These are phyloP conservation scores for Smithornis capensis DNA, from an alignment of 2,113 vertebrate genomes.

Conservation along the genomic window DNA sequence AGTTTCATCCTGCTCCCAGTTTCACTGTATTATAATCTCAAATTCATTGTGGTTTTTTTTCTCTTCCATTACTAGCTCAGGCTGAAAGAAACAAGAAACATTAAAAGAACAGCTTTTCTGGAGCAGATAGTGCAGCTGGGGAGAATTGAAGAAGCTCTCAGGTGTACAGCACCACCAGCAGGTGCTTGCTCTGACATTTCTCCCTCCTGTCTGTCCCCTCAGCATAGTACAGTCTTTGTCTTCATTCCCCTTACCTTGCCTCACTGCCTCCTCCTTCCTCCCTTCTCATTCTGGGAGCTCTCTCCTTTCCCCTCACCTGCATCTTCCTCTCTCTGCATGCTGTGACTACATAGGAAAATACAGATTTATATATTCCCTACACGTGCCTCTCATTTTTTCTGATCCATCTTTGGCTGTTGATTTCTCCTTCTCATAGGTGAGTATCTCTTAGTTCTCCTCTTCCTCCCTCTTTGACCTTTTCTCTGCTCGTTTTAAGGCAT, in stretches of 20 bases:
- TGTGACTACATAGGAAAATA: slow-evolving; percentile 14
- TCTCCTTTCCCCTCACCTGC: slow-evolving; percentile 11
- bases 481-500: background rate
- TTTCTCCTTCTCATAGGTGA: slow-evolving; percentile 1
- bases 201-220: background rate
- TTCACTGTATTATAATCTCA: background rate
- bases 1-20: background rate
- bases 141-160: background rate
- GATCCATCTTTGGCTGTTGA: slow-evolving; percentile 1
- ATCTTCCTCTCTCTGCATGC: background rate
- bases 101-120: background rate
- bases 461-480: slow-evolving; percentile 35
- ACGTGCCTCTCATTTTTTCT: background rate
- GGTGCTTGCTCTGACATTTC: background rate
- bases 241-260: background rate
- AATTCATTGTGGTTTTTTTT: background rate
- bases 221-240: background rate
- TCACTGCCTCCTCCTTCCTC: slow-evolving; percentile 5
- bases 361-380: background rate
- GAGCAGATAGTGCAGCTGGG: background rate
- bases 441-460: slow-evolving; percentile 22
- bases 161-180: slow-evolving; percentile 11
- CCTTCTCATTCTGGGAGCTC: background rate
- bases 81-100: background rate
- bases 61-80: background rate